phyloP scores from a whole-genome alignment of 1,140 invertebrate species.

The Subanguina moxae region DNA sequence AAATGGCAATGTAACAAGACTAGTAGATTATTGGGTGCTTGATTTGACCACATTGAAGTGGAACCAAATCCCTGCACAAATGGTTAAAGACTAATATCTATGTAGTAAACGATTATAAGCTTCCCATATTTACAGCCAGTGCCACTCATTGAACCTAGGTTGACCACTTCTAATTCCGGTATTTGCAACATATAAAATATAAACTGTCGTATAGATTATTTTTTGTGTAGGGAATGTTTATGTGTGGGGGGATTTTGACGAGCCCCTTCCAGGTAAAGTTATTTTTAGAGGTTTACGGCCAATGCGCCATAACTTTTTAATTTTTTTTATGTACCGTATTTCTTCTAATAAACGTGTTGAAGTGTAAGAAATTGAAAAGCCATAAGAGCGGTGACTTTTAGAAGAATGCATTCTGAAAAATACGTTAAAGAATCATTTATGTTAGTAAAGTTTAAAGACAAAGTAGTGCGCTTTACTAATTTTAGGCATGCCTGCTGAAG shows the following conservation, averaged over 20 bases:
- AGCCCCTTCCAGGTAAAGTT: slow-evolving; percentile 46
- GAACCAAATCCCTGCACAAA: slow-evolving; percentile 53
- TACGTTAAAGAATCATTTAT: too few relatives aligned
- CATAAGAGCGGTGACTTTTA: too few relatives aligned
- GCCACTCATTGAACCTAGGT: slow-evolving; percentile 54
- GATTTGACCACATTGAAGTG: slow-evolving; percentile 53
- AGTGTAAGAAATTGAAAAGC: too few relatives aligned
- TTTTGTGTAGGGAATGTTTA: slow-evolving; percentile 51
- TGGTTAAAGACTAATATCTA: too few relatives aligned
- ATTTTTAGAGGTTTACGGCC: too few relatives aligned
- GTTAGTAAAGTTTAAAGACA: too few relatives aligned
- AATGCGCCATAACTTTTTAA: not conserved
- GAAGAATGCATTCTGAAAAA: too few relatives aligned
- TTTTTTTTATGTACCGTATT: too few relatives aligned
- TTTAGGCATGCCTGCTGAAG: slow-evolving; percentile 48
- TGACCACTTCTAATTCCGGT: slow-evolving; percentile 56
- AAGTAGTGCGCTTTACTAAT: too few relatives aligned
- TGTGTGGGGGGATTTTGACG: slow-evolving; percentile 58
- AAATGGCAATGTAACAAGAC: slow-evolving; percentile 43
- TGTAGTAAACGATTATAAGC: too few relatives aligned
- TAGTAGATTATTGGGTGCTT: slow-evolving; percentile 57
- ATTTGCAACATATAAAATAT: not conserved
- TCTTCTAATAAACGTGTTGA: too few relatives aligned
- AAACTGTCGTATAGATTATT: not conserved
- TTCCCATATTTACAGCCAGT: too few relatives aligned